Base-by-base conservation (phyloP, 2,888 invertebrate genomes). In the Erebia aethiops region DNA sequence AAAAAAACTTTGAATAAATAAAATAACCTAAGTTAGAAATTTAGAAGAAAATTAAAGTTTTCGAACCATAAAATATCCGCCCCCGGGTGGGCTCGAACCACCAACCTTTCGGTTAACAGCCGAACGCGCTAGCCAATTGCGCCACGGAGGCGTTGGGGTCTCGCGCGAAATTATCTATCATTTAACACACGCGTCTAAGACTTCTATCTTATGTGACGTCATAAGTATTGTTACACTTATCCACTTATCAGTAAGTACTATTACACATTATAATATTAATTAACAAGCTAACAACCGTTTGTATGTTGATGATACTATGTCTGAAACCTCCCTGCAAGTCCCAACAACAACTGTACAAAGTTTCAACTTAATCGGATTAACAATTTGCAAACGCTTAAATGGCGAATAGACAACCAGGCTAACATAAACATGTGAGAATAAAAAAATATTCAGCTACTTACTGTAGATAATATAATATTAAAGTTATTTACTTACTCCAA, bases 61-160 rank as follows among this genome's bases (percentile, higher is more conserved):
- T 46, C 10, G 10, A 18, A 10, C 10, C 16, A 49, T 21, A 49
- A 56, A 57, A 43, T 3, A 13, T 1, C 9, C 97, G 97, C 97
- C 97, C 97, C 97, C 97, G 97, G 97, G 97, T 97, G 97, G 97
- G 96, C 97, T 98, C 96, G 98, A 98, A 98, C 98, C 97, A 97
- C 97, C 97, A 97, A 97, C 98, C 98, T 98, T 97, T 98, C 97
- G 98, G 97, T 98, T 98, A 98, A 98, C 98, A 98, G 98, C 97
- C 98, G 97, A 98, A 97, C 98, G 98, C 97, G 97, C 97, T 98
- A 97, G 95, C 97, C 97, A 87, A 97, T 97, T 97, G 97, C 97
- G 97, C 97, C 97, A 97, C 97, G 97, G 96, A 96, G 96, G 94
- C 94, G 63, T 46, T 69, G 69, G 1, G 46, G 4, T 7, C 0